Evolutionary conservation across 2,113 vertebrate genomes (phyloP).

Genomic region (Sylvia atricapilla): DNA sequence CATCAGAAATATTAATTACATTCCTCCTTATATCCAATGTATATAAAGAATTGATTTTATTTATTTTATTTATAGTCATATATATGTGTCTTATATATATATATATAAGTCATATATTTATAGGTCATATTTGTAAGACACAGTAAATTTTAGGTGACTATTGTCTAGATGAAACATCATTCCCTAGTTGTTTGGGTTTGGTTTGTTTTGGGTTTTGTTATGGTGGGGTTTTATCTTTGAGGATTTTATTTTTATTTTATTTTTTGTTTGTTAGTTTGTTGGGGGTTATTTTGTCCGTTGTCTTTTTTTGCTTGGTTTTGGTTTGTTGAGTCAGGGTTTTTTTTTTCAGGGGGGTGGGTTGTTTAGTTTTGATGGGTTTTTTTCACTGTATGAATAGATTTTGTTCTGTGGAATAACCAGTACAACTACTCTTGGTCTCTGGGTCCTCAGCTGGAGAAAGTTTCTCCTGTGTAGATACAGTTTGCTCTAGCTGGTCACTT

Average conservation of each 20-base stretch:
- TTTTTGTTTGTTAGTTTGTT: background rate
- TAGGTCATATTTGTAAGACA: background rate
- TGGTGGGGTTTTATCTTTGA: background rate
- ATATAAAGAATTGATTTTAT: background rate
- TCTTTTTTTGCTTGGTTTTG: background rate
- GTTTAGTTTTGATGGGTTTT: background rate
- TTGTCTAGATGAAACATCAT: background rate
- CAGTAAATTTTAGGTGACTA: background rate
- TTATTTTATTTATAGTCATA: too few relatives aligned
- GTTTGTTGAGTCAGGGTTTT: background rate
- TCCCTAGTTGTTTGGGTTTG: background rate
- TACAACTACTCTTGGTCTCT: background rate
- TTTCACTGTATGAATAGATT: background rate
- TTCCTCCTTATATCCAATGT: background rate
- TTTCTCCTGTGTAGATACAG: background rate
- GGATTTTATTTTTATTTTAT: background rate
- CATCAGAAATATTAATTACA: background rate
- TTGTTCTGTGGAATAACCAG: background rate
- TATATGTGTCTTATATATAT: too few relatives aligned
- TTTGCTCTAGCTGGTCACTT: background rate
- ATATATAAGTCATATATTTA: too few relatives aligned
- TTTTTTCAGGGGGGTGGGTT: rapidly evolving
- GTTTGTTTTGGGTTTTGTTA: background rate
- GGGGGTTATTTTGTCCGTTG: background rate
- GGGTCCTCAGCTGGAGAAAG: background rate